These are phyloP conservation scores for Drosophila cardini DNA, from an alignment of 1,140 invertebrate species.

Conservation along the genomic window DNA sequence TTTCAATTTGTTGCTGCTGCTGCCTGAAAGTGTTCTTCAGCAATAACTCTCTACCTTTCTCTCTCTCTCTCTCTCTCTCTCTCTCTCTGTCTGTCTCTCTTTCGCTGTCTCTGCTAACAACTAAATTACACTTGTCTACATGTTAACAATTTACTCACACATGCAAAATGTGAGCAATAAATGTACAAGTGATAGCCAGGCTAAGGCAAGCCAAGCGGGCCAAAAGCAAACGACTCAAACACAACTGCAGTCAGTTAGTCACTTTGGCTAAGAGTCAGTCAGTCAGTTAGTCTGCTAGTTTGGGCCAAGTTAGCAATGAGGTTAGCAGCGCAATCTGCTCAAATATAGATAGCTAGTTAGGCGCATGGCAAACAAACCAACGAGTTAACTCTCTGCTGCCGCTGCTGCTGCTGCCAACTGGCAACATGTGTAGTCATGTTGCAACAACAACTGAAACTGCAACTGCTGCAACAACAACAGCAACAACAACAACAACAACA, in stretches of 20 bases:
- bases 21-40: slow-evolving; percentile 49
- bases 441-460: slow-evolving; percentile 57
- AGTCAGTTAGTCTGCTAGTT: slow-evolving; percentile 54
- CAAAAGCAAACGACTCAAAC: slow-evolving; percentile 27
- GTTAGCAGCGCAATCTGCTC: slow-evolving; percentile 82
- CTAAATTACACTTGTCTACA: slow-evolving; percentile 84
- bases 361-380: slow-evolving; percentile 57
- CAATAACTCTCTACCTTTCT: slow-evolving; percentile 13
- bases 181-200: slow-evolving; percentile 58
- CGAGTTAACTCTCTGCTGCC: slow-evolving; percentile 1
- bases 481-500: slow-evolving; percentile 22
- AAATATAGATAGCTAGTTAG: slow-evolving; percentile 83
- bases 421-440: slow-evolving; percentile 76
- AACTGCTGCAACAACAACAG: slow-evolving; percentile 21
- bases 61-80: slow-evolving; percentile 15
- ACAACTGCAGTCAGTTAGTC: slow-evolving; percentile 65
- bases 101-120: slow-evolving; percentile 57
- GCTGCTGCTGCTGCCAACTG: slow-evolving; percentile 30
- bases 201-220: slow-evolving; percentile 35
- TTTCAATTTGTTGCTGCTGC: slow-evolving; percentile 75
- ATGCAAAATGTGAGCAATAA: slow-evolving; percentile 57
- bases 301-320: slow-evolving; percentile 74
- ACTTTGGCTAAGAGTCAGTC: slow-evolving; percentile 65
- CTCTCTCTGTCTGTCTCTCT: slow-evolving; percentile 17
- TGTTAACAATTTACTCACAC: slow-evolving; percentile 76